Conservation (phyloP, 2,888 invertebrate genomes). For the Philaethria dido region DNA sequence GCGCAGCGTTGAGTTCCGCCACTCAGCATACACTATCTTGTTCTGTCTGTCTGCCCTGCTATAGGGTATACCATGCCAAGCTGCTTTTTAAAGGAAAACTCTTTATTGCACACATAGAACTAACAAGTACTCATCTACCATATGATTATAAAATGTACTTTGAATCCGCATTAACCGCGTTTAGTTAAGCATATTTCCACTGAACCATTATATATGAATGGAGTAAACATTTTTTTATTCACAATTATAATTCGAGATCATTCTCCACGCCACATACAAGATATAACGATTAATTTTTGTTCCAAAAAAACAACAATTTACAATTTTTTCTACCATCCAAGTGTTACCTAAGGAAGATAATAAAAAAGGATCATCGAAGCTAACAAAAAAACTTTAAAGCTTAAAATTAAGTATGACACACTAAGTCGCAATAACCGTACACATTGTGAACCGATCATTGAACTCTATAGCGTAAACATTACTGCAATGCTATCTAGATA, state of each 20-base stretch:
- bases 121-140: no score
- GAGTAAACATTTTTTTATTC: no score
- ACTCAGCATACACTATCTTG: no score
- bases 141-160: no score
- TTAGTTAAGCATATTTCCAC: no score
- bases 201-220: no score
- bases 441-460: conserved; percentile 15
- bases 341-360: neutral
- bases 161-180: no score
- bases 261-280: neutral
- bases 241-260: neutral
- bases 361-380: neutral
- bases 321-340: neutral
- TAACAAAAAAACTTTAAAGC: neutral
- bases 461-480: conserved; percentile 12
- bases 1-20: no score
- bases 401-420: neutral
- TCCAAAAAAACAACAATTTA: neutral
- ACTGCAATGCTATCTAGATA: conserved; percentile 13
- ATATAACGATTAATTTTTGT: neutral
- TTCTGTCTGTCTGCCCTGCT: no score
- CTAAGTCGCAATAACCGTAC: neutral
- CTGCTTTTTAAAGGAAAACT: no score
- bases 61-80: no score
- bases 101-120: no score